Evolutionary conservation across 2,888 invertebrate species (phyloP).

Genomic region (Caradrina clavipalpis): DNA sequence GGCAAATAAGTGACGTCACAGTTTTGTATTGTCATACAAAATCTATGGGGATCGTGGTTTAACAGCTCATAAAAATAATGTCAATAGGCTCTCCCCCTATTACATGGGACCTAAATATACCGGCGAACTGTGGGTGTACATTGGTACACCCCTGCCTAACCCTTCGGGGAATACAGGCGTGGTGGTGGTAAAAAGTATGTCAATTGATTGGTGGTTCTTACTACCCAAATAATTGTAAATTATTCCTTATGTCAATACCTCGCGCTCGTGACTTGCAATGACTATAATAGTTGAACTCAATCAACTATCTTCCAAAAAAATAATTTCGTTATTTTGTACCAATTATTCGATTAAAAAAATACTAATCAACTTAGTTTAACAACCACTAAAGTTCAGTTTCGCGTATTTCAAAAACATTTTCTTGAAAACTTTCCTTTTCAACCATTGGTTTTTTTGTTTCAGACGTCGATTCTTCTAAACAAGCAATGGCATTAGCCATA

Average conservation of each 20-base stretch:
- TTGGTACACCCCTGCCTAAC: too few species aligned
- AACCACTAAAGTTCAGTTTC: conserved; percentile 84
- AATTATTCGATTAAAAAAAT: not conserved
- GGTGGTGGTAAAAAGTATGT: too few species aligned
- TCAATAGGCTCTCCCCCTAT: too few species aligned
- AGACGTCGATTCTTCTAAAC: conserved; percentile 56
- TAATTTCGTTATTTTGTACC: not conserved
- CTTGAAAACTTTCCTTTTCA: conserved; percentile 79
- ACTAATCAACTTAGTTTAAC: conserved; percentile 3
- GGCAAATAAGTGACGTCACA: too few species aligned
- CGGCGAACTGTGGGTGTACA: too few species aligned
- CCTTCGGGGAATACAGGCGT: too few species aligned
- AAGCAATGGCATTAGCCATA: conserved; percentile 71
- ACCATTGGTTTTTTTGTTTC: conserved; percentile 78
- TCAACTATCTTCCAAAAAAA: not conserved
- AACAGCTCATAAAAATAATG: too few species aligned
- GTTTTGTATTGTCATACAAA: too few species aligned
- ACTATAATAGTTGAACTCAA: not conserved
- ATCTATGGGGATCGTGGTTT: too few species aligned
- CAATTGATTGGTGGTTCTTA: too few species aligned
- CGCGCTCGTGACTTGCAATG: not conserved
- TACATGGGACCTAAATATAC: too few species aligned
- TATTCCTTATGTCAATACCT: not conserved
- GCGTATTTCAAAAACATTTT: conserved; percentile 76
- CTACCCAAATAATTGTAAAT: too few species aligned